phyloP scores from a whole-genome alignment of 2,797 vertebrate genomes.

The Antrozous pallidus region DNA sequence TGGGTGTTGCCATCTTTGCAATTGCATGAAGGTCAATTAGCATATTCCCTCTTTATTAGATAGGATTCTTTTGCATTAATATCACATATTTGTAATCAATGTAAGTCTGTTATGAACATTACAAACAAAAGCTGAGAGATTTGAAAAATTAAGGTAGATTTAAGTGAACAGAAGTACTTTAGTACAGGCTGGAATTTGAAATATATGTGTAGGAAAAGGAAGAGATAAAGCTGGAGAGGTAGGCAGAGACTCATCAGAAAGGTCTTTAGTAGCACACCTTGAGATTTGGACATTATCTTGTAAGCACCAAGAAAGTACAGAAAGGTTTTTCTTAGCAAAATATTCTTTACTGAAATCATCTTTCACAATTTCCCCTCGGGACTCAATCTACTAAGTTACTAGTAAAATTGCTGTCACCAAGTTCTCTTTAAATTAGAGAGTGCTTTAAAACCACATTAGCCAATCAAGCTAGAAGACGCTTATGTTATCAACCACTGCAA shows the following conservation, averaged over 20 bases:
- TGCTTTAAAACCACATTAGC: slow-evolving; percentile 41
- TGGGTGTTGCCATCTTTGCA: no score
- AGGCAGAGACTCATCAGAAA: not conserved
- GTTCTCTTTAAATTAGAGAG: slow-evolving; percentile 41
- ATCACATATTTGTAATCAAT: not conserved
- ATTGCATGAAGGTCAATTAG: no score
- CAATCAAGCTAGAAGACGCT: not conserved
- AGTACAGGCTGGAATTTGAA: not conserved
- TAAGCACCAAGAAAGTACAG: not conserved
- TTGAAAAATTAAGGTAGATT: not conserved
- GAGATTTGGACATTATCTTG: not conserved
- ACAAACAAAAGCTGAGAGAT: not conserved
- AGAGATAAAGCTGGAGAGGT: not conserved
- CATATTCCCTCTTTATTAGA: no score
- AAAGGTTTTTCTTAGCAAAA: slow-evolving; percentile 33
- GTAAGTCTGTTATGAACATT: not conserved
- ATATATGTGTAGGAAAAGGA: not conserved
- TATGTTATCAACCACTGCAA: slow-evolving; percentile 17
- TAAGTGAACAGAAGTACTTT: not conserved
- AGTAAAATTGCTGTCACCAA: not conserved
- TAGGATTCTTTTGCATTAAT: not conserved
- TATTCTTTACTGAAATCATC: slow-evolving; percentile 48
- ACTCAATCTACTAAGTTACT: not conserved
- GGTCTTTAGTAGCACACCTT: not conserved
- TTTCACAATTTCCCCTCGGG: not conserved